phyloP scores from a whole-genome alignment of 2,113 vertebrate species.

The Atlantisia rogersi region DNA sequence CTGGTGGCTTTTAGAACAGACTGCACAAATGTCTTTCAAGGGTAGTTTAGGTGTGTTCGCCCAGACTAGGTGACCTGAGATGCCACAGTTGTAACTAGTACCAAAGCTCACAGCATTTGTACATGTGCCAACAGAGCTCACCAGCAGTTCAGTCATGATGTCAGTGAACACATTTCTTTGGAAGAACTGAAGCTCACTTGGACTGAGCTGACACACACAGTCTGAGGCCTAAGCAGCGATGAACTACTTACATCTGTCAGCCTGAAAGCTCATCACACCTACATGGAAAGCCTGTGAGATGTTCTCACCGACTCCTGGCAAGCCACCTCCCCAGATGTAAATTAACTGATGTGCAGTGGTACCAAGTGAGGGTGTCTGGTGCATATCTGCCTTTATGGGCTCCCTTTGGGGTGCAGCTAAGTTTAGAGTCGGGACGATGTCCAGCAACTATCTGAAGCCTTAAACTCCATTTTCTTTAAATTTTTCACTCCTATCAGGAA shows the following conservation, averaged over 20 bases:
- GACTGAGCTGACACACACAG: neutral
- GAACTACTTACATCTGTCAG: neutral
- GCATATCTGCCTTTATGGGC: neutral
- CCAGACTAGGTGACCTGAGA: neutral
- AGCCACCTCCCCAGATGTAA: neutral
- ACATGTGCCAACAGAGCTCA: neutral
- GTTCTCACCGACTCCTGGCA: neutral
- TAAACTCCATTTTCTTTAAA: constrained; percentile 48
- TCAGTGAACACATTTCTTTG: neutral
- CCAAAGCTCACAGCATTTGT: neutral
- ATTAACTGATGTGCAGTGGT: neutral
- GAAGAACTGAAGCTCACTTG: neutral
- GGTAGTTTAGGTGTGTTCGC: neutral
- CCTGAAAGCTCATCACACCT: neutral
- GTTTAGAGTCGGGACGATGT: neutral
- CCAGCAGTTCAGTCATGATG: neutral
- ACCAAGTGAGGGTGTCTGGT: fast-evolving
- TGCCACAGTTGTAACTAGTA: neutral
- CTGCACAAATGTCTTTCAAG: neutral
- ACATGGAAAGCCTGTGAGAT: neutral
- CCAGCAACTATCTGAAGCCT: constrained; percentile 1
- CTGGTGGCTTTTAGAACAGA: neutral
- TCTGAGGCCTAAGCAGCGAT: neutral
- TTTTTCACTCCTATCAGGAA: constrained; percentile 40
- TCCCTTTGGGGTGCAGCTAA: neutral